These are phyloP conservation scores for Chorisops tibialis DNA, from an alignment of 2,888 invertebrate species.

Conservation along the genomic window DNA sequence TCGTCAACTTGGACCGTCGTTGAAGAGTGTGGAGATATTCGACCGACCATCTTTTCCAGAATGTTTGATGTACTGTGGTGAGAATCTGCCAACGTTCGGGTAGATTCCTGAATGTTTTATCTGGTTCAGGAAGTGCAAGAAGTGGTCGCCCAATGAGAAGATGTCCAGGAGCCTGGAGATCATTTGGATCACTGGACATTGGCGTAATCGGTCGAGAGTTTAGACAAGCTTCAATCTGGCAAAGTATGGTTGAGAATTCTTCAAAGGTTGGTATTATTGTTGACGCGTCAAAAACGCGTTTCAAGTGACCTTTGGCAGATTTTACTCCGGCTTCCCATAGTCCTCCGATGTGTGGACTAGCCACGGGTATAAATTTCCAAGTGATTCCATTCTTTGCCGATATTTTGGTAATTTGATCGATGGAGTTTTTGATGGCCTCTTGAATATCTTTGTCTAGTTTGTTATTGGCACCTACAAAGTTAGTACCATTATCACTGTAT, in stretches of 20 bases:
- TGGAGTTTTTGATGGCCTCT: background rate
- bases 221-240: slow-evolving; percentile 3
- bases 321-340: slow-evolving; percentile 4
- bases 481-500: no score
- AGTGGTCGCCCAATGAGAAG: no score
- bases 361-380: background rate
- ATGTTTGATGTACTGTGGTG: slow-evolving; percentile 24
- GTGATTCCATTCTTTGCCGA: background rate
- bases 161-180: background rate
- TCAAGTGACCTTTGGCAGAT: background rate
- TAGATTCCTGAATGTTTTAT: background rate
- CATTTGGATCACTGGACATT: background rate
- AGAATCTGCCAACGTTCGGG: background rate
- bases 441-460: slow-evolving; percentile 5
- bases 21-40: background rate
- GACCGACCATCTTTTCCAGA: slow-evolving; percentile 26
- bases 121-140: no score
- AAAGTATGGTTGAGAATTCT: slow-evolving; percentile 14
- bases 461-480: no score
- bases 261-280: slow-evolving; percentile 2
- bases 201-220: slow-evolving; percentile 6
- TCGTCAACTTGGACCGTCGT: background rate
- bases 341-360: background rate
- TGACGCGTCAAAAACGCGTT: background rate
- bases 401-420: background rate